Evolutionary conservation across 1,140 invertebrate genomes (phyloP), one percentile per base, ranked within the genome.

Genomic region (Drosophila mayri): DNA sequence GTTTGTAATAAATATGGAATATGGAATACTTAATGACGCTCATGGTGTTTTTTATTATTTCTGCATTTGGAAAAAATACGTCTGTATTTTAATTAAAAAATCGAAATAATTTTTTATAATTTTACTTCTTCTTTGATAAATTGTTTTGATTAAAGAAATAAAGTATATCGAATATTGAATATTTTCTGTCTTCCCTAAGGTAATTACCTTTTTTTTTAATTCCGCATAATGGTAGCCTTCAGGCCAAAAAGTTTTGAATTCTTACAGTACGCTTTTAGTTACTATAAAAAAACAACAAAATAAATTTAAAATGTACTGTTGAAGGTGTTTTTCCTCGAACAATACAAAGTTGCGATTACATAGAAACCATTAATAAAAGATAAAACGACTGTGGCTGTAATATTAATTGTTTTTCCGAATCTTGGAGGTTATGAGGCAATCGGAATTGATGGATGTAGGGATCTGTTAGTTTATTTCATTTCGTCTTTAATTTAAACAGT

Each of bases 381-480:
- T 54, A 38, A 16, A 54, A n/a, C 32, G 14, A n/a, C 38, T 37
- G 50, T 37, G 18, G 12, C 32, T 38, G 20, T 22, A 38, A 38
- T 16, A 54, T 37, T 37, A 35, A 20, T 54, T 37, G 9, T 22
- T 54, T 54, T 2, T 1, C 4, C 6, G 6, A 16, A 16, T 22
- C 37, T 11, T 0, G 0, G 2, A 10, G 50, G 50, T 16, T 22
- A 37, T 37, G 30, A 6, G 18, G 50, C 32, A 22, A 54, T 7
- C 14, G 32, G 20, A 22, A 38, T 54, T 38, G 52, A 54, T 25
- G 30, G 6, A 25, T 11, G 30, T 32, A 16, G 18, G 6, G 20
- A 38, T 32, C n/a, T 57, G 16, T 22, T 35, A 10, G n/a, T 38
- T 60, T 59, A 14, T 37, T 30, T 54, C 4, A 54, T 67, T 18